These are phyloP conservation scores for Dendropsophus ebraccatus DNA, from an alignment of 2,113 vertebrate species.

Conservation along the genomic window DNA sequence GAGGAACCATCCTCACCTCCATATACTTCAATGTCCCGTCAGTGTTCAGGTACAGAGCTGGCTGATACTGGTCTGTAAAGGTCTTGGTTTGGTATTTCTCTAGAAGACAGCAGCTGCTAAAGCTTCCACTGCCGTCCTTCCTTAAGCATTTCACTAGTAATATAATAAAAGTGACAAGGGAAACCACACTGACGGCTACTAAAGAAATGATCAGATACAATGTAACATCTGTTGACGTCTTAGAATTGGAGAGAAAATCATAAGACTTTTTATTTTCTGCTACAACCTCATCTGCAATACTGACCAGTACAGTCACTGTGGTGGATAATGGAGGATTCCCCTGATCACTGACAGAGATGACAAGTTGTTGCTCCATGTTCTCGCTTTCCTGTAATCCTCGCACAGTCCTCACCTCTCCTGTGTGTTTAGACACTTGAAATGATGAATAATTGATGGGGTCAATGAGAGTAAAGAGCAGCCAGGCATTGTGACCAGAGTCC, in stretches of 20 bases:
- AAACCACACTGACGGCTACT: conserved; percentile 71
- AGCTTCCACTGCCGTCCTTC: conserved; percentile 62
- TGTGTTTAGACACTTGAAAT: not conserved
- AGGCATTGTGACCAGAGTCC: not conserved
- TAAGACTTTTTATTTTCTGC: conserved; percentile 66
- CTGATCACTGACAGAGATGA: conserved; percentile 73
- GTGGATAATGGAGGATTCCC: conserved; percentile 78
- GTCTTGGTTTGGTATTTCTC: conserved; percentile 69
- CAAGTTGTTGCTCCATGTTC: conserved; percentile 62
- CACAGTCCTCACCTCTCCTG: not conserved
- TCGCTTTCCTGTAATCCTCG: not conserved
- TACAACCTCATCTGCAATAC: no score
- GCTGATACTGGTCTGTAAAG: conserved; percentile 81
- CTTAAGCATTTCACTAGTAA: conserved; percentile 73
- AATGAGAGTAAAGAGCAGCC: not conserved
- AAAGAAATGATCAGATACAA: conserved; percentile 69
- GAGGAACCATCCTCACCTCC: conserved; percentile 81
- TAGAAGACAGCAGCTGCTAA: conserved; percentile 71
- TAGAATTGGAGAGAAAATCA: conserved; percentile 67
- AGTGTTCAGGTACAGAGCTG: conserved; percentile 84
- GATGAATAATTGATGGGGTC: not conserved
- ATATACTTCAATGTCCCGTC: conserved; percentile 89
- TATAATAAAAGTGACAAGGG: conserved; percentile 71
- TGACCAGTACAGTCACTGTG: conserved; percentile 69
- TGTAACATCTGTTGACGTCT: not conserved